phyloP scores from a whole-genome alignment of 2,797 vertebrate species.

The Notolabrus celidotus region DNA sequence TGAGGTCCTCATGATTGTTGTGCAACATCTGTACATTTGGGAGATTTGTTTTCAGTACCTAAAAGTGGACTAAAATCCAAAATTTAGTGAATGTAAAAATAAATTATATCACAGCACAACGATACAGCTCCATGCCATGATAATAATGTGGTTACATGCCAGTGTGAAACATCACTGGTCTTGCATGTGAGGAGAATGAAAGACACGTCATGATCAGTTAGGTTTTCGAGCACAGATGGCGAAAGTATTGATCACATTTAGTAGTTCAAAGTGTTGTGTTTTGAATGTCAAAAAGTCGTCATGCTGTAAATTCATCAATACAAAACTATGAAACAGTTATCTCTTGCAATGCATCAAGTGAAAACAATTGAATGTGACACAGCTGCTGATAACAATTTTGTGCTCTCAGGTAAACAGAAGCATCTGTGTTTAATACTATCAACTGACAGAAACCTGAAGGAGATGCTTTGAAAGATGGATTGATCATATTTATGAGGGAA shows the following conservation, averaged over 20 bases:
- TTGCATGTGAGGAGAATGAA: background rate
- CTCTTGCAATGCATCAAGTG: background rate
- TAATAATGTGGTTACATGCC: too few species aligned
- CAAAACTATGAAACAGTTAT: background rate
- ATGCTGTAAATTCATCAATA: background rate
- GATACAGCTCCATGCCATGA: too few species aligned
- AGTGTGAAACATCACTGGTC: too few species aligned
- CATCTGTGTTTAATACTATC: background rate
- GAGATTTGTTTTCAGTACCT: too few species aligned
- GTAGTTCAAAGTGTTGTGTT: background rate
- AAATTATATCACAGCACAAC: too few species aligned
- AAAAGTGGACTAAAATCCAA: too few species aligned
- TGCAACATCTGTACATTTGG: too few species aligned
- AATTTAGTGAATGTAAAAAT: too few species aligned
- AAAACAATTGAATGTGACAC: slow-evolving; percentile 9
- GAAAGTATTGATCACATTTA: background rate
- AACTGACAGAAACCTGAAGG: background rate
- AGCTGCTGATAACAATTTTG: slow-evolving; percentile 10
- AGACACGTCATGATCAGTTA: background rate
- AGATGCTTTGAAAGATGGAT: background rate
- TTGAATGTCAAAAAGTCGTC: background rate
- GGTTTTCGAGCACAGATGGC: background rate
- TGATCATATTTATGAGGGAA: background rate
- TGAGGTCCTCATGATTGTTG: too few species aligned
- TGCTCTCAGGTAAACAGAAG: background rate